Conservation (phyloP, 2,888 invertebrate species). For the Lampropteryx suffumata region DNA sequence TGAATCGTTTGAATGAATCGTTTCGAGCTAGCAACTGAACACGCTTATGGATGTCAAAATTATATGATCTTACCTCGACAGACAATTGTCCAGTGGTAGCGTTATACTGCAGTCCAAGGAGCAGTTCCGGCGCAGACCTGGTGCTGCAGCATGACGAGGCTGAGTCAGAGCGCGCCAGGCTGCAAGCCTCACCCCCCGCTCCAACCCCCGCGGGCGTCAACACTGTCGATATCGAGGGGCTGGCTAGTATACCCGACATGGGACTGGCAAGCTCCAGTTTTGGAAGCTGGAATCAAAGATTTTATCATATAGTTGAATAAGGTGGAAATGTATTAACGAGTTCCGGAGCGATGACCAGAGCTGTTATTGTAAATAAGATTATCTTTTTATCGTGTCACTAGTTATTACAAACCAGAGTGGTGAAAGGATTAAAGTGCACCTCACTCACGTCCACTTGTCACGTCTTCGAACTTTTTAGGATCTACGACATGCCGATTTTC, state of each 20-base stretch:
- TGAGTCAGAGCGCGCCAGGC: slow-evolving; percentile 95
- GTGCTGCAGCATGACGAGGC: slow-evolving; percentile 97
- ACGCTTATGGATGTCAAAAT: neutral
- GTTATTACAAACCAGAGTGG: too few relatives aligned
- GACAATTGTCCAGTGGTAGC: slow-evolving; percentile 96
- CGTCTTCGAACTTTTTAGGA: too few relatives aligned
- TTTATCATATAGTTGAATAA: too few relatives aligned
- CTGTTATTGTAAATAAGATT: too few relatives aligned
- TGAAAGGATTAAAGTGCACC: too few relatives aligned
- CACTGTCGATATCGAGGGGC: slow-evolving; percentile 63
- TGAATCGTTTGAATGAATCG: too few relatives aligned
- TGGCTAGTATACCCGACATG: slow-evolving; percentile 64
- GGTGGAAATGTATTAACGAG: too few relatives aligned
- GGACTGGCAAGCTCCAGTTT: slow-evolving; percentile 63
- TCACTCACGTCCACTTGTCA: too few relatives aligned
- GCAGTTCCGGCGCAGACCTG: slow-evolving; percentile 94
- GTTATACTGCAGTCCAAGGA: slow-evolving; percentile 95
- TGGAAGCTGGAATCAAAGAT: slow-evolving; percentile 51
- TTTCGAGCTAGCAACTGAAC: too few relatives aligned
- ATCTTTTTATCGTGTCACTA: too few relatives aligned
- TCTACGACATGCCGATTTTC: too few relatives aligned
- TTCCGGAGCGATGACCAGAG: too few relatives aligned
- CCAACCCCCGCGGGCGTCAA: slow-evolving; percentile 46
- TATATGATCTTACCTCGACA: slow-evolving; percentile 86
- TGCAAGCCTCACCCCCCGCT: slow-evolving; percentile 79